Conservation (phyloP, 2,888 invertebrate species). For the Drosophila demipolita region DNA sequence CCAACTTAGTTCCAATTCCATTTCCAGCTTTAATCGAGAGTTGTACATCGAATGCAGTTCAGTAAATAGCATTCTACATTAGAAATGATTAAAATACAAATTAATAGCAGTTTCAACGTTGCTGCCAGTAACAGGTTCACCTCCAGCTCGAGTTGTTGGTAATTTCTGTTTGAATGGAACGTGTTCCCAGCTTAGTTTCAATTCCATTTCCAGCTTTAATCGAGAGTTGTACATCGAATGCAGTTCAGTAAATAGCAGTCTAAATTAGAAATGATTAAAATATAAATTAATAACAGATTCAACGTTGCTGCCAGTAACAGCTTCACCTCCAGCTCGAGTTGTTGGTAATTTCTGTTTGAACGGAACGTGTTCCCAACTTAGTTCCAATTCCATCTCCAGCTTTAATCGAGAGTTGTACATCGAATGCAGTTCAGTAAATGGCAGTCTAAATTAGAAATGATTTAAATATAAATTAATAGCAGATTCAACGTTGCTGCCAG, state of each 20-base stretch:
- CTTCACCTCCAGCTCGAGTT: no score
- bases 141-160: no score
- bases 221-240: neutral
- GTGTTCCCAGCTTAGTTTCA: neutral
- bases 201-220: neutral
- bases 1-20: neutral
- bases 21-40: neutral
- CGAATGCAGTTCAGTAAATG: no score
- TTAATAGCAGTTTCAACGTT: neutral
- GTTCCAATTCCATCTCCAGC: neutral
- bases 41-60: no score
- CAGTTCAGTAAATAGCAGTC: no score
- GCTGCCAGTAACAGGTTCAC: neutral
- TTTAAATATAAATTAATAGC: no score
- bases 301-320: neutral
- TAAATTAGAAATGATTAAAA: no score
- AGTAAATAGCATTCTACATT: no score
- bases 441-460: no score
- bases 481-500: conserved; percentile 1
- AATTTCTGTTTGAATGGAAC: neutral
- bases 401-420: neutral
- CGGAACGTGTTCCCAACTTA: neutral
- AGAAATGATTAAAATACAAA: no score
- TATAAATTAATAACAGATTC: no score
- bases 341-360: neutral